Evolutionary conservation across 2,888 invertebrate genomes (phyloP).

Genomic region (Synanthedon formicaeformis): DNA sequence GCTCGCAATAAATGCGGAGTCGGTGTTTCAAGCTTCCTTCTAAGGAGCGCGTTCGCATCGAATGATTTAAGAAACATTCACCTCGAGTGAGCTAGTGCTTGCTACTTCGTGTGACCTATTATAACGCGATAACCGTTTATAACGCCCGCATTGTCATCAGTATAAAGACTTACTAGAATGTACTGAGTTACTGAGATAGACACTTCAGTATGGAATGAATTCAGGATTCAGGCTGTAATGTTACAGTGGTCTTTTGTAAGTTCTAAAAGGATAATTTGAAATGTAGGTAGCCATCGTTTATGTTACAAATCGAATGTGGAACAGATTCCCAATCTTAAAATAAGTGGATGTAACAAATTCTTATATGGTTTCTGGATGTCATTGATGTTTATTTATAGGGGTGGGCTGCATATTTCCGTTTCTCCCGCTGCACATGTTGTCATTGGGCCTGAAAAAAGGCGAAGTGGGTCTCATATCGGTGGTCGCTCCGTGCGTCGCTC

Average conservation of each 20-base stretch:
- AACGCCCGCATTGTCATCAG: slow-evolving; percentile 8
- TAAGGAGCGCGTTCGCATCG: slow-evolving; percentile 33
- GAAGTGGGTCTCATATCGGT: slow-evolving; percentile 84
- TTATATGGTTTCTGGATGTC: too few species aligned
- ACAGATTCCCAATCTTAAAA: too few species aligned
- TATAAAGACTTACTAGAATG: too few species aligned
- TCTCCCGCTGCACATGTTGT: slow-evolving; percentile 81
- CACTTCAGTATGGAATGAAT: too few species aligned
- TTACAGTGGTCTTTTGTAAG: too few species aligned
- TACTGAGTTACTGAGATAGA: too few species aligned
- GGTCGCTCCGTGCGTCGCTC: slow-evolving; percentile 81
- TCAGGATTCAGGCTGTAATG: too few species aligned
- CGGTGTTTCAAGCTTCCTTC: slow-evolving; percentile 47
- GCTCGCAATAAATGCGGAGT: slow-evolving; percentile 3
- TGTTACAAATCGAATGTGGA: too few species aligned
- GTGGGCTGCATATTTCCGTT: slow-evolving; percentile 86
- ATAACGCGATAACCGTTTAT: slow-evolving; percentile 11
- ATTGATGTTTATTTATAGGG: slow-evolving; percentile 59
- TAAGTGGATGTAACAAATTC: too few species aligned
- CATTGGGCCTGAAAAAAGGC: slow-evolving; percentile 77
- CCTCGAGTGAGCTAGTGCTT: slow-evolving; percentile 29
- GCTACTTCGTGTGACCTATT: slow-evolving; percentile 17
- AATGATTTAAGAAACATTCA: slow-evolving; percentile 51
- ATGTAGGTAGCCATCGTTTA: too few species aligned
- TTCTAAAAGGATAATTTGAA: too few species aligned